Evolutionary conservation across 1,140 invertebrate genomes (phyloP).

Genomic region (Acromyrmex echinatior): DNA sequence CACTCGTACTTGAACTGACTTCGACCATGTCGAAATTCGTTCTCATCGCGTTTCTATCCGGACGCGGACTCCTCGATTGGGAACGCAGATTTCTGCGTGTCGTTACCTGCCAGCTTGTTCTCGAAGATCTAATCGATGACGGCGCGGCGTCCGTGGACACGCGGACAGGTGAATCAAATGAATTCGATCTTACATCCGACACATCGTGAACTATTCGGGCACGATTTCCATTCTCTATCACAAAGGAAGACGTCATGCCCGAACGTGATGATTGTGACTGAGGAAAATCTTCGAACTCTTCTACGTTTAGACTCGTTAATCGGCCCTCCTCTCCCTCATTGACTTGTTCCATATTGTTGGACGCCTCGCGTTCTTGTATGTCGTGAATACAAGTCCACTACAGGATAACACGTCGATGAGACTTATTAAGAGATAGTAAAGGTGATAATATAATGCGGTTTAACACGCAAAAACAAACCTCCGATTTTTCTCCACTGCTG

Average conservation of each 20-base stretch:
- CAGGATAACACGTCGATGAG: conserved; percentile 66
- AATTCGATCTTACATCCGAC: conserved; percentile 69
- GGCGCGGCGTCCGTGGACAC: conserved; percentile 70
- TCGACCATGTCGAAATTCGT: conserved; percentile 74
- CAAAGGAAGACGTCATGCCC: conserved; percentile 79
- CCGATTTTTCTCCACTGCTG: conserved; percentile 93
- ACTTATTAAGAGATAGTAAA: conserved; percentile 20
- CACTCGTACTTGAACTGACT: conserved; percentile 62
- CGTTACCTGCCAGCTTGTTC: conserved; percentile 74
- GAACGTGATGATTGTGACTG: conserved; percentile 78
- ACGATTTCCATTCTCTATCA: conserved; percentile 79
- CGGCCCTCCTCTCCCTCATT: conserved; percentile 84
- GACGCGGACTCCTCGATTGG: conserved; percentile 63
- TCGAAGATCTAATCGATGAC: conserved; percentile 69
- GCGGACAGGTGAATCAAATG: conserved; percentile 63
- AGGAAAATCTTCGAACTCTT: conserved; percentile 78
- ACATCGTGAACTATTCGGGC: conserved; percentile 71
- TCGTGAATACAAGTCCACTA: conserved; percentile 98
- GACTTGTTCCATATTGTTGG: conserved; percentile 75
- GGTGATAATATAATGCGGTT: not conserved
- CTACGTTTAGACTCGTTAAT: conserved; percentile 78
- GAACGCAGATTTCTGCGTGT: conserved; percentile 63
- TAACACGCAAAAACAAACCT: conserved; percentile 87
- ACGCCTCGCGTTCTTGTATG: conserved; percentile 90
- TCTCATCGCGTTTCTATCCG: conserved; percentile 68